Conservation (phyloP, 2,888 invertebrate species). For the Amiota minor region DNA sequence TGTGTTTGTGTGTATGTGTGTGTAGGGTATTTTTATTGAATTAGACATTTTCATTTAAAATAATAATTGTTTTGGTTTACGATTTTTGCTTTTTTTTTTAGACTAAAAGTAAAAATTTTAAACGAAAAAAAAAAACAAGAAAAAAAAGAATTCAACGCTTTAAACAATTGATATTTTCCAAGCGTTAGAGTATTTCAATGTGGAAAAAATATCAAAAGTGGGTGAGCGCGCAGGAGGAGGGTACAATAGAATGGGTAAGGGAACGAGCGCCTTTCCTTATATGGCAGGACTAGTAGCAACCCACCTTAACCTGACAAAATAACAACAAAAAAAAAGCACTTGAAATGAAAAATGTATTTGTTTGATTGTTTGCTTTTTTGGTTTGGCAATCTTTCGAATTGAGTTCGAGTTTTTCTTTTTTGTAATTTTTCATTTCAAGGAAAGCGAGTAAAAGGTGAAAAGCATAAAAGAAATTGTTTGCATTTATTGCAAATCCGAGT, state of each 20-base stretch:
- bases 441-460: neutral
- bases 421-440: neutral
- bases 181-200: slow-evolving; percentile 61
- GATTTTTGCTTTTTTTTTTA: slow-evolving; percentile 58
- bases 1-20: slow-evolving; percentile 19
- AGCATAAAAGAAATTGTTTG: too few relatives aligned
- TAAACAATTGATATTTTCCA: slow-evolving; percentile 69
- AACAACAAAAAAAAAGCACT: neutral
- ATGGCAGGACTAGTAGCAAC: too few relatives aligned
- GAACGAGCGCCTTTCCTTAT: neutral
- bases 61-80: slow-evolving; percentile 64
- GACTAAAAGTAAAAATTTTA: slow-evolving; percentile 62
- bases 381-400: neutral
- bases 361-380: neutral
- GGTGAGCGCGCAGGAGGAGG: slow-evolving; percentile 8
- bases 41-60: slow-evolving; percentile 54
- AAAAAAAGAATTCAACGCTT: slow-evolving; percentile 59
- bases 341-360: neutral
- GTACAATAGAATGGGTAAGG: neutral
- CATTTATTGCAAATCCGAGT: too few relatives aligned
- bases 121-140: slow-evolving; percentile 54
- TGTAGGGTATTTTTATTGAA: slow-evolving; percentile 23
- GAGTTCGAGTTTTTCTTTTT: neutral
- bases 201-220: slow-evolving; percentile 60
- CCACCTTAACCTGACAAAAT: neutral